Base-by-base conservation (phyloP, 2,113 vertebrate species). In the Chlorodrepanis virens region DNA sequence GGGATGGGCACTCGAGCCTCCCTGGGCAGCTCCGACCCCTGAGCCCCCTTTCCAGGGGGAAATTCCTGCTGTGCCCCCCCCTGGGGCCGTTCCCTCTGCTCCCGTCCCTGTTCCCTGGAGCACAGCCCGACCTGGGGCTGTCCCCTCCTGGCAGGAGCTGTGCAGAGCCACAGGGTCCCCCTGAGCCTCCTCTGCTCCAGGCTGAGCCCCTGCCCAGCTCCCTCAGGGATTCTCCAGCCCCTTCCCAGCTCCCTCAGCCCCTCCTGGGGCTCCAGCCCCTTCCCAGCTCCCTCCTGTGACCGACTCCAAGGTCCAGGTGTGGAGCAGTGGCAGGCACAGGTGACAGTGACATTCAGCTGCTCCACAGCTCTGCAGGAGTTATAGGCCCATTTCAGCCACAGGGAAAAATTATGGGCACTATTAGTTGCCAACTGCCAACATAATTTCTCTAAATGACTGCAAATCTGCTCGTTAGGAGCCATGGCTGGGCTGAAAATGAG, bases 361-460 rank as follows among this genome's bases (percentile, higher is more conserved):
- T 50, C 19, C 11, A 16, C 40, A 40, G 72, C 94, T 37, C 71
- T 35, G 13, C 14, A 44, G 52, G 16, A 77, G 56, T n/a, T 52
- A 59, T 3, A 2, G 14, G 29, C 54, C 83, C 89, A 12, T 87
- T 78, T 5, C 74, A 70, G 60, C 53, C 67, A 22, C 69, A n/a
- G 31, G 18, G 33, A 9, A 22, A 65, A 84, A 63, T 18, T 3
- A 86, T 9, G 39, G 72, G 10, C n/a, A 6, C 83, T 37, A 10
- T 81, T 29, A 50, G 78, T n/a, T 68, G 85, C 71, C 83, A 79
- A 77, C 17, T 18, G 31, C 57, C 40, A 57, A 50, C 87, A 40
- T 72, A 15, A 72, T 83, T 94, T 65, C 63, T 88, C 57, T 28
- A 53, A 94, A 92, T 11, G 69, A 20, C 40, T 54, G 76, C 74